Conservation (phyloP, 2,113 vertebrate species). For the Mus musculus region GRCm39 chr6:21402501-21403000, state of each 20-base stretch:
- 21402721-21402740: neutral
- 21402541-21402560: neutral
- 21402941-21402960: neutral
- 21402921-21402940: constrained; percentile 21
- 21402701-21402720: neutral
- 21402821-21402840: neutral
- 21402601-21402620: neutral
- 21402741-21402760: neutral
- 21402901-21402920: neutral
- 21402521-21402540: neutral
- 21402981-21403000: neutral
- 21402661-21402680: neutral
- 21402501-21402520: neutral
- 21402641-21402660: neutral
- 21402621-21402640: neutral
- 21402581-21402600: neutral
- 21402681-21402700: neutral
- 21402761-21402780: constrained; percentile 1
- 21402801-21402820: neutral
- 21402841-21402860: neutral
- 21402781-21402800: neutral
- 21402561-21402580: neutral
- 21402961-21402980: neutral
- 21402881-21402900: neutral
- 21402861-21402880: neutral